These are phyloP conservation scores for Centroberyx gerrardi DNA, from an alignment of 2,797 vertebrate species.

Conservation along the genomic window DNA sequence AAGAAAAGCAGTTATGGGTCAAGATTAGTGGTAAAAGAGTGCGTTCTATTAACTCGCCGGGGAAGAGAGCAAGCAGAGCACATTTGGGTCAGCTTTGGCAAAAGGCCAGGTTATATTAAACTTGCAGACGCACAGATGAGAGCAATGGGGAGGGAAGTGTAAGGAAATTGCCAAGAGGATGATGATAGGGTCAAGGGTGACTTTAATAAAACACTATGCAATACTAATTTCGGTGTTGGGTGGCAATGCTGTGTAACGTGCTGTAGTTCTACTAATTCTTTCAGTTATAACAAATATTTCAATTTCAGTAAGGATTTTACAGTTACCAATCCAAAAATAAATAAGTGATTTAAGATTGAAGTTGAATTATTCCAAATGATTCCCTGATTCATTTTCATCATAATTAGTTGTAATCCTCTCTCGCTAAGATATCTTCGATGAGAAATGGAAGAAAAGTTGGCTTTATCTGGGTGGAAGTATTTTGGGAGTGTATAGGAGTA, in stretches of 20 bases:
- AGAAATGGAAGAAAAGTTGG: too few relatives aligned
- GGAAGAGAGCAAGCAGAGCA: conserved; percentile 1
- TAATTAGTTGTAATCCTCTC: too few relatives aligned
- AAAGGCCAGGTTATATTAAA: conserved; percentile 32
- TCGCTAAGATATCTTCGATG: too few relatives aligned
- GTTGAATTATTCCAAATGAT: too few relatives aligned
- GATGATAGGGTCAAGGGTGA: conserved; percentile 37
- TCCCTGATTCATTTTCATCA: too few relatives aligned
- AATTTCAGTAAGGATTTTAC: too few relatives aligned
- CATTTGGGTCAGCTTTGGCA: conserved; percentile 32
- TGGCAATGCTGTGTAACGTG: neutral
- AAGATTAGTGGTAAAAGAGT: conserved; percentile 35
- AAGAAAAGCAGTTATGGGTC: conserved; percentile 40
- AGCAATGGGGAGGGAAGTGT: neutral
- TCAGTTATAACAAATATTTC: too few relatives aligned
- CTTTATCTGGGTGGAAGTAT: too few relatives aligned
- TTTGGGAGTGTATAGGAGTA: too few relatives aligned
- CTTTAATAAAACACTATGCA: conserved; percentile 37
- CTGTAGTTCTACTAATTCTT: too few relatives aligned
- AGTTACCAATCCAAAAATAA: too few relatives aligned
- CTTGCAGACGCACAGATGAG: neutral
- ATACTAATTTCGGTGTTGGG: conserved; percentile 36
- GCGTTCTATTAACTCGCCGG: conserved; percentile 41
- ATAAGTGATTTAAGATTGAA: too few relatives aligned
- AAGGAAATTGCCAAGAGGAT: conserved; percentile 1